phyloP scores from a whole-genome alignment of 35 echinoderm and acorn worm genomes.

The Antedon bifida region DNA sequence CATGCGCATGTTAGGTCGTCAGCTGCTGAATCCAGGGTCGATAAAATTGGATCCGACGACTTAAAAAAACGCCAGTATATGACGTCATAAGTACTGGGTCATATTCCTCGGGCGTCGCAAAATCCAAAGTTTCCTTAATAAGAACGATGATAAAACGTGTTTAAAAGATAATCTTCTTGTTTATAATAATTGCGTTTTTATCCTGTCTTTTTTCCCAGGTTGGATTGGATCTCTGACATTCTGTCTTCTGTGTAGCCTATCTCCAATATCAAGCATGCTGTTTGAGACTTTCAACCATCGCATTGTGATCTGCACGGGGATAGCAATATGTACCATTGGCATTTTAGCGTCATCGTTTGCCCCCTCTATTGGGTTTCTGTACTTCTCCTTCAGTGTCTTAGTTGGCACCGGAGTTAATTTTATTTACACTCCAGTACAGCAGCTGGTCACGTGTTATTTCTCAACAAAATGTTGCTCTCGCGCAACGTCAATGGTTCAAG shows the following conservation, averaged over 20 bases:
- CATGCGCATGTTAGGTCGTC: too few relatives aligned
- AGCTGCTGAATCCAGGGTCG: too few relatives aligned
- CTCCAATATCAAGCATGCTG: neutral
- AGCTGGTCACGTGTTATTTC: neutral
- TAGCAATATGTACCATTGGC: neutral
- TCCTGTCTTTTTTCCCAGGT: neutral
- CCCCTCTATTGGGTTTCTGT: neutral
- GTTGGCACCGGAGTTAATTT: neutral
- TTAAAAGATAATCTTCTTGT: too few relatives aligned
- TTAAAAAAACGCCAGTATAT: too few relatives aligned
- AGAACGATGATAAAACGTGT: too few relatives aligned
- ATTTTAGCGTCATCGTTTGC: neutral
- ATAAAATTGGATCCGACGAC: too few relatives aligned
- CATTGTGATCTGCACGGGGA: neutral
- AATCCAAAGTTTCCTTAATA: too few relatives aligned
- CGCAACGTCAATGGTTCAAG: neutral
- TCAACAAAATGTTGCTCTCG: neutral
- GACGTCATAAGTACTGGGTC: too few relatives aligned
- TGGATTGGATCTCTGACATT: neutral
- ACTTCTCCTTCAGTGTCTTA: neutral
- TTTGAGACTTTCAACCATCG: neutral
- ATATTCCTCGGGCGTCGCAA: too few relatives aligned
- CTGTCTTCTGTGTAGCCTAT: neutral
- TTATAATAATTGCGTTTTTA: too few relatives aligned
- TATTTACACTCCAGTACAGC: neutral